These are phyloP conservation scores for Neodontobutis hainanensis DNA, from an alignment of 2,113 vertebrate species.

Conservation along the genomic window DNA sequence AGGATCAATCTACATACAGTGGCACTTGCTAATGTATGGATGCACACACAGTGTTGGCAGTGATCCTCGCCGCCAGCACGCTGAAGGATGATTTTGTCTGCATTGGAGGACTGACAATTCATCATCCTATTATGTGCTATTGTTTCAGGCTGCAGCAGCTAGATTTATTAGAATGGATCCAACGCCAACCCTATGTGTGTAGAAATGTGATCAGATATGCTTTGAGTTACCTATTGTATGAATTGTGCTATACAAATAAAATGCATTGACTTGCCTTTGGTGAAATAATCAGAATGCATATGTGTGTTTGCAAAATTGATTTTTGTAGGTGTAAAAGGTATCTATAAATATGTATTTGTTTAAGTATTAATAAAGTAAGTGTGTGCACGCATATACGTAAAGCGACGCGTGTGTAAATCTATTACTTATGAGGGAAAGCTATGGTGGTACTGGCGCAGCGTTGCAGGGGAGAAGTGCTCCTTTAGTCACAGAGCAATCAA, in stretches of 20 bases:
- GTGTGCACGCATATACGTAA: conserved; percentile 3
- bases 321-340: not conserved
- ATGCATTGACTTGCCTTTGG: not conserved
- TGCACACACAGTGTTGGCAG: conserved; percentile 20
- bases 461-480: conserved; percentile 54
- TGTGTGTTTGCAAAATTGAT: not conserved
- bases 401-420: conserved; percentile 11
- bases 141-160: conserved; percentile 55
- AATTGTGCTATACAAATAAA: no score
- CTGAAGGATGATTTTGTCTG: conserved; percentile 62
- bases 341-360: no score
- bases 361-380: conserved; percentile 1
- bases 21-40: not conserved
- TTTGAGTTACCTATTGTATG: not conserved
- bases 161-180: conserved; percentile 48
- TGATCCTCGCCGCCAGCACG: conserved; percentile 31
- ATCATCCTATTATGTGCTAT: conserved; percentile 58
- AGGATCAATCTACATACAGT: conserved; percentile 8
- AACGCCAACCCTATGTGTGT: conserved; percentile 30
- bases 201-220: conserved; percentile 3
- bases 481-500: conserved; percentile 71
- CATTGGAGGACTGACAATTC: conserved; percentile 51
- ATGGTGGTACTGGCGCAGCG: conserved; percentile 34
- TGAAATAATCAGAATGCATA: conserved; percentile 1
- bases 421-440: conserved; percentile 58